phyloP scores from a whole-genome alignment of 2,113 vertebrate genomes.

The Gallinago jamesoni region DNA sequence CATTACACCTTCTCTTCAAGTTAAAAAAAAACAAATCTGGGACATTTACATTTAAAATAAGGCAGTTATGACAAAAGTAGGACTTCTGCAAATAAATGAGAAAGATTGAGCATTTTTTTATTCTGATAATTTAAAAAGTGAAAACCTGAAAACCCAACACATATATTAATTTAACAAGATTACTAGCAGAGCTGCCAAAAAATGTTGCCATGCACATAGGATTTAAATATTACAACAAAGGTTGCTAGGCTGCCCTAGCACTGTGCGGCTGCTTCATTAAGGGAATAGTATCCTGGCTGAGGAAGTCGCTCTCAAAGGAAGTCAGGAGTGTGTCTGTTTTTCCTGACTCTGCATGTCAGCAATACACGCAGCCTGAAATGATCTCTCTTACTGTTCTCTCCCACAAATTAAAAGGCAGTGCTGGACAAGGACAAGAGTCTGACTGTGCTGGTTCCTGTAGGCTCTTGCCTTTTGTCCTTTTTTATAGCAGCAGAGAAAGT shows the following conservation, averaged over 20 bases:
- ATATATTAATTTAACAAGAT: neutral
- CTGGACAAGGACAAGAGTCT: constrained; percentile 5
- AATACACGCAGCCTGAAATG: neutral
- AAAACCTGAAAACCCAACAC: neutral
- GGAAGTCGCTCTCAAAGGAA: neutral
- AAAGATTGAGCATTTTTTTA: neutral
- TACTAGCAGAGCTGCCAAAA: neutral
- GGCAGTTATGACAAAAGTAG: neutral
- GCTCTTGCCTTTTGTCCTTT: neutral
- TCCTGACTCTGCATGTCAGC: neutral
- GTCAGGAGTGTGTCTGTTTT: neutral
- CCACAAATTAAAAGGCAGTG: constrained; percentile 30
- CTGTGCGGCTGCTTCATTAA: neutral
- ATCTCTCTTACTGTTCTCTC: neutral
- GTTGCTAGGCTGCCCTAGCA: neutral
- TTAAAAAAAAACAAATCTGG: neutral
- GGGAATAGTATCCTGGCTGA: neutral
- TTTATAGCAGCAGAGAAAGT: neutral
- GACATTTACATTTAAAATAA: neutral
- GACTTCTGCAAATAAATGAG: neutral
- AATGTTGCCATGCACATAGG: neutral
- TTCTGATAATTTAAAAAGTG: neutral
- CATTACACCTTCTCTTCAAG: neutral
- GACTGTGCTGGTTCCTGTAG: neutral
- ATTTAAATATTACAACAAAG: neutral